These are phyloP conservation scores for Noctilio leporinus DNA, from an alignment of 2,113 vertebrate genomes.

Conservation along the genomic window DNA sequence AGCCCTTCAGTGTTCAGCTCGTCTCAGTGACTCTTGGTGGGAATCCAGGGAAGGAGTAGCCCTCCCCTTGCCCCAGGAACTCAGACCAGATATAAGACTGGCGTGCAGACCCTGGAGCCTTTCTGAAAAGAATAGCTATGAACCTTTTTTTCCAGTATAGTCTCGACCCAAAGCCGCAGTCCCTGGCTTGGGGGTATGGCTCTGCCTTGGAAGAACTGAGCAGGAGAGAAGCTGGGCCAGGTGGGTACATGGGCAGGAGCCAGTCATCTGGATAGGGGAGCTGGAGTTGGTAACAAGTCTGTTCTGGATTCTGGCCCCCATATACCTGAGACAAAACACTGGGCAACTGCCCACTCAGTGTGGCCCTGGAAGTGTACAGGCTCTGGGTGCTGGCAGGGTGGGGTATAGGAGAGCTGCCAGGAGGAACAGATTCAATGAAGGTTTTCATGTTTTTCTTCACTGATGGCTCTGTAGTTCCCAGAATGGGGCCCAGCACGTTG, in stretches of 20 bases:
- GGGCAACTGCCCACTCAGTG: neutral
- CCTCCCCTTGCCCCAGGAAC: neutral
- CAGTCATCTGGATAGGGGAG: neutral
- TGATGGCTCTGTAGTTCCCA: neutral
- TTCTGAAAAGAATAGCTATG: neutral
- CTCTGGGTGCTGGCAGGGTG: neutral
- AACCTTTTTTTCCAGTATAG: neutral
- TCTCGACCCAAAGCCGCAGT: neutral
- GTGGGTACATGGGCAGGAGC: neutral
- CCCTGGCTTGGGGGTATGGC: neutral
- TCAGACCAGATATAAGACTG: neutral
- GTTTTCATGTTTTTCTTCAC: neutral
- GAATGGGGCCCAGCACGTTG: neutral
- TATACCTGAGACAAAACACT: neutral
- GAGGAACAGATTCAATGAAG: neutral
- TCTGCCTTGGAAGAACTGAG: neutral
- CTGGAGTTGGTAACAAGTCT: neutral
- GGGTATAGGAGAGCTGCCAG: neutral
- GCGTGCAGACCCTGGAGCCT: neutral
- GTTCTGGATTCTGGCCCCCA: neutral
- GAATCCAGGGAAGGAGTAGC: neutral
- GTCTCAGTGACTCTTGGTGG: neutral
- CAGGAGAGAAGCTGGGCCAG: neutral
- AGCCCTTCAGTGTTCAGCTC: neutral
- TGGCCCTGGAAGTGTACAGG: neutral